Evolutionary conservation across 2,797 vertebrate genomes (phyloP), one percentile per base, ranked within the genome.

Genomic region (Crax fasciolata): DNA sequence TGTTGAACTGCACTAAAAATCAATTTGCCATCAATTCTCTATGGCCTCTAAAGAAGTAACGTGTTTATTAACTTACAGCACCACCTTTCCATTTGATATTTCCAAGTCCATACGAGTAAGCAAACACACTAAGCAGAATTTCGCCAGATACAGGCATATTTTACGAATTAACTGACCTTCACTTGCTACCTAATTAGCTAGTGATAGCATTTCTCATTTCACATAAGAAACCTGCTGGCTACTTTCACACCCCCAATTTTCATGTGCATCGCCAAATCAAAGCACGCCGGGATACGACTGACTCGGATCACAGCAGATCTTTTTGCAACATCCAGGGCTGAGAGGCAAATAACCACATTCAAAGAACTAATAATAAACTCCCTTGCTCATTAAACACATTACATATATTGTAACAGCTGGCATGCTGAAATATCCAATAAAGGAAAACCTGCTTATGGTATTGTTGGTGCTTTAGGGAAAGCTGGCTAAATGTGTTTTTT

Each of bases 291-390:
- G 75, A 80, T 68, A 86, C 25, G 68, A 77, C 11, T 78, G 95
- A 96, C 86, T 94, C 58, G 93, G 92, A 94, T 95, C 89, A 96
- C 89, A 77, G 66, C 35, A 11, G 77, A 92, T 85, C 88, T 96
- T 92, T 92, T 80, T 89, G 87, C 95, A 95, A 92, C 94, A 96
- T 87, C 75, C 66, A 94, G 91, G 96, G 97, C 97, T 96, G 97
- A 97, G 97, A 98, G 97, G 96, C 97, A 98, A 98, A 97, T 93
- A 98, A 95, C 97, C 91, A 97, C 95, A 97, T 94, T 97, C 93
- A 96, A 98, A 98, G 96, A 96, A 90, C 97, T 97, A 97, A 97
- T 98, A 98, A 98, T 96, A 97, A 97, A 95, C 93, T 93, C 95
- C 93, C 92, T 90, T 96, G 93, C 97, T 98, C 92, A 96, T 98